These are phyloP conservation scores for Anguilla marmorata DNA, from an alignment of 2,797 vertebrate genomes.

Conservation along the genomic window DNA sequence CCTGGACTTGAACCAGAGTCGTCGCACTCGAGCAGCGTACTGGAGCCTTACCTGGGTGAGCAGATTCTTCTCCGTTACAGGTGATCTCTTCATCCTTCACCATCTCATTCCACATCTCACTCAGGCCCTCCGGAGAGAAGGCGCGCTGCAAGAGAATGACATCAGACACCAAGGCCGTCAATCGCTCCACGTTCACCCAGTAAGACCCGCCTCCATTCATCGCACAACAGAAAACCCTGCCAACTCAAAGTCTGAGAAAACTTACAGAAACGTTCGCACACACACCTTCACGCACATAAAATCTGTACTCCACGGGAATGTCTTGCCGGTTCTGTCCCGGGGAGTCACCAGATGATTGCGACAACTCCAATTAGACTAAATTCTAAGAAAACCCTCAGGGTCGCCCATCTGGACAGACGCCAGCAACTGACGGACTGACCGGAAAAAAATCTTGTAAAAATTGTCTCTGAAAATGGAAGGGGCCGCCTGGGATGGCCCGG, in stretches of 20 bases:
- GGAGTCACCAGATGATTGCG: background rate
- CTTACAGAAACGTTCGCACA: background rate
- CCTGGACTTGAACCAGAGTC: background rate
- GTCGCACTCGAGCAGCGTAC: background rate
- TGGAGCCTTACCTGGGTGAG: constrained; percentile 74
- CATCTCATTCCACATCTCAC: constrained; percentile 99
- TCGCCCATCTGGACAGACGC: background rate
- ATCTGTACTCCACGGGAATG: background rate
- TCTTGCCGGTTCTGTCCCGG: background rate
- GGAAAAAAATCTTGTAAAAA: background rate
- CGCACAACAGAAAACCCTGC: background rate
- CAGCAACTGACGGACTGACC: background rate
- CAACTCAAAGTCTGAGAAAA: background rate
- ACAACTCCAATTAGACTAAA: background rate
- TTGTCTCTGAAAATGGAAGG: background rate
- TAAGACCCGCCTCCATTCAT: background rate
- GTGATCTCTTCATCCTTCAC: constrained; percentile 97
- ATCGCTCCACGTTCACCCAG: background rate
- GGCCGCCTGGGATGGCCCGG: background rate
- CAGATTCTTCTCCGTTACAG: constrained; percentile 82
- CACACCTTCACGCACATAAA: background rate
- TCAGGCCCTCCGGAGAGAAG: constrained; percentile 93
- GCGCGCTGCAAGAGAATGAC: constrained; percentile 76
- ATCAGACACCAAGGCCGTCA: background rate
- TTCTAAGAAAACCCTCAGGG: background rate